Percentiles rank a stretch among this genome's conserved stretches.
Evolutionary conservation across 2,113 vertebrate species (phyloP).

Genomic region (Progne subis): DNA sequence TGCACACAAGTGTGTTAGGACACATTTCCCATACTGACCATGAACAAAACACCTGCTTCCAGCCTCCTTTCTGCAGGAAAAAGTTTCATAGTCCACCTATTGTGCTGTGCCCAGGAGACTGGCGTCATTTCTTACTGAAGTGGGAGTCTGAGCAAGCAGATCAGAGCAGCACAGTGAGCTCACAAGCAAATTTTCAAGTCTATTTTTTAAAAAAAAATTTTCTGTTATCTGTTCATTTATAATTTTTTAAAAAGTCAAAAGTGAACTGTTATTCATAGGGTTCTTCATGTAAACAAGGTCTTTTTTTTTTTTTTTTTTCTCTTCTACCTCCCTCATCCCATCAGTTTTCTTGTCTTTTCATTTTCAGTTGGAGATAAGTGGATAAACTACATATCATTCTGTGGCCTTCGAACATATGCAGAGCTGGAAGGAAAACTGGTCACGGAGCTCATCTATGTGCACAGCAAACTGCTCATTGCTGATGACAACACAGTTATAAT

Average conservation of each 20-base stretch:
- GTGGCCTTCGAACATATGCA: conserved; percentile 90
- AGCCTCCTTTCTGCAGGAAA: background rate
- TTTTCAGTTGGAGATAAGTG: conserved; percentile 90
- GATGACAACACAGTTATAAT: conserved; percentile 97
- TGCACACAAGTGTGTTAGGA: background rate
- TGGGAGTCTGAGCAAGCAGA: background rate
- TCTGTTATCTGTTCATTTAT: background rate
- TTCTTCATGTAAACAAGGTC: background rate
- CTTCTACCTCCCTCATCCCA: background rate
- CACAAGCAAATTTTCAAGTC: background rate
- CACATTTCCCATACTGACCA: background rate
- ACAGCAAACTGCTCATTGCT: conserved; percentile 95
- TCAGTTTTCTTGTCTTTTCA: background rate
- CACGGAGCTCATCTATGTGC: conserved; percentile 95
- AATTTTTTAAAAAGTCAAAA: background rate
- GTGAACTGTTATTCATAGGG: background rate
- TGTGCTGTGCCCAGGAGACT: background rate
- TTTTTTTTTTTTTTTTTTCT: background rate
- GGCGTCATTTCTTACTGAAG: background rate
- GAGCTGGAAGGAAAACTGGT: conserved; percentile 89
- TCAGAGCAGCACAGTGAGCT: background rate
- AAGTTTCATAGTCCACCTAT: background rate
- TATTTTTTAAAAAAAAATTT: background rate
- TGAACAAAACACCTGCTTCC: background rate
- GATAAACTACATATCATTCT: conserved; percentile 96